Evolutionary conservation across 2,797 vertebrate genomes (phyloP), one percentile per base, ranked within the genome.

Genomic region (Pagetopsis macropterus): DNA sequence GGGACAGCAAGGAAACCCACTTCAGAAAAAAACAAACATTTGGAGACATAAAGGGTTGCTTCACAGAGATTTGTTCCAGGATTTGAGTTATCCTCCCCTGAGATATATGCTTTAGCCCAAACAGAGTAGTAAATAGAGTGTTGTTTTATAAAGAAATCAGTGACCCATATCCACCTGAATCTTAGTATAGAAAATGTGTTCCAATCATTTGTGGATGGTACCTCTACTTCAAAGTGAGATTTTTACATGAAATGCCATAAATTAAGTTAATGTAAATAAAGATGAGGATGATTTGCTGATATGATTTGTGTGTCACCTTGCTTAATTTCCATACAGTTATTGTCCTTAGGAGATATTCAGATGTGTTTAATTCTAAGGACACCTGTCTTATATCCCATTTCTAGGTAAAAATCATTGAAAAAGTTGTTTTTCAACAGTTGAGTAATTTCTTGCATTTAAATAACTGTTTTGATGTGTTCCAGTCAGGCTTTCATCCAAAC

Each of bases 11-110:
- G 16, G 17, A 41, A 44, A 52, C 5, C 5, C 17, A 17, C 12
- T 12, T 76, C 41, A 69, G 44, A 46, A 65, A 55, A 21, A 49
- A 43, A 14, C 14, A 66, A 54, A 52, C 9, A 17, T 33, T 11
- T 15, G 2, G 2, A 21, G 9, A 58, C 12, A 40, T 41, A 46
- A 13, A 43, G 19, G 12, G 45, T 57, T 19, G 2, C 3, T 63
- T 44, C 14, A n/a, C 7, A 16, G 4, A n/a, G 2, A 15, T 7
- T 48, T 33, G 19, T 2, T 43, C 3, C 33, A 58, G 17, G 7
- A 40, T 21, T 43, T 62, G 44, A 13, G 3, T n/a, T 37, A 13
- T 40, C n/a, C 10, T 17, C 11, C 15, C 51, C 27, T 23, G 13
- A 17, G 16, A 45, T 46, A 12, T 37, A 17, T 40, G n/a, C 17